A percentile compares a stretch with the other conserved stretches of the same genome.
phyloP scores from a whole-genome alignment of 2,888 invertebrate species.

The Camponotus fellah region DNA sequence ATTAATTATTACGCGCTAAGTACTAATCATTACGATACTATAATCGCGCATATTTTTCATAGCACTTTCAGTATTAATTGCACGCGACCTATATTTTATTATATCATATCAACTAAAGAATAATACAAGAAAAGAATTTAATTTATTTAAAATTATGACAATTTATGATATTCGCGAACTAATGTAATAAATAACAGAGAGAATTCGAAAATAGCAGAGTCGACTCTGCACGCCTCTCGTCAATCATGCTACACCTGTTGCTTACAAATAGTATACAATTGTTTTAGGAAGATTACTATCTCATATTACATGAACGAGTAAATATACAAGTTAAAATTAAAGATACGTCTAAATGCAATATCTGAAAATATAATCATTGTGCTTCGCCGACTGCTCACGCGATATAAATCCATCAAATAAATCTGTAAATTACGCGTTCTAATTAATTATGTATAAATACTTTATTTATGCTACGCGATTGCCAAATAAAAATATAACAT shows the following conservation, averaged over 20 bases:
- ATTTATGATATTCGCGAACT: not conserved
- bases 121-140: not conserved
- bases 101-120: not conserved
- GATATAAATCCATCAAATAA: not conserved
- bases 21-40: not conserved
- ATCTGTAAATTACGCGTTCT: not conserved
- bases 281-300: not conserved
- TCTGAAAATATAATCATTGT: not conserved
- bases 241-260: not conserved
- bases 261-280: constrained; percentile 1
- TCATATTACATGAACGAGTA: not conserved
- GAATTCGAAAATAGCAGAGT: not conserved
- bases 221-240: not conserved
- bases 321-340: not conserved
- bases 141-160: not conserved
- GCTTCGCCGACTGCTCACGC: not conserved
- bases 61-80: not conserved
- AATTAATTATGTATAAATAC: not conserved
- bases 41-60: not conserved
- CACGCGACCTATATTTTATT: not conserved
- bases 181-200: not conserved
- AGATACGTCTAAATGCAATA: not conserved
- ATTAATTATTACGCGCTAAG: not conserved
- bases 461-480: not conserved
- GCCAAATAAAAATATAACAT: not conserved